Evolutionary conservation across 2,888 invertebrate species (phyloP).

Genomic region (Gnatocerus cornutus): DNA sequence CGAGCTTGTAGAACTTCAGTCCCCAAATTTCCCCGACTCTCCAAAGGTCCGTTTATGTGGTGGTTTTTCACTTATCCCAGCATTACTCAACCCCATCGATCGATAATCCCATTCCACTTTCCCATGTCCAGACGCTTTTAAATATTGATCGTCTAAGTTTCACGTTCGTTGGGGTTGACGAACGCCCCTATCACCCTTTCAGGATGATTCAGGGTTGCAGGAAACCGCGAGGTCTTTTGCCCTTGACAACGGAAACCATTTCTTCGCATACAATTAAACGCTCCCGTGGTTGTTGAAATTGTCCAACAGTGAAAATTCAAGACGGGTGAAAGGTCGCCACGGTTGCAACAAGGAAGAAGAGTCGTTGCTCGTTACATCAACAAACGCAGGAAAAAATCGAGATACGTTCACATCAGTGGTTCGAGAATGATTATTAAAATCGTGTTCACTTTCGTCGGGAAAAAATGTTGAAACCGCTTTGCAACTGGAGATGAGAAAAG

Average conservation of each 20-base stretch:
- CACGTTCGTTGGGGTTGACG: conserved; percentile 9
- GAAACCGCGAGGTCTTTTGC: background rate
- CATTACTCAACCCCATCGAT: conserved; percentile 8
- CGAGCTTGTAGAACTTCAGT: background rate
- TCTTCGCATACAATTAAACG: conserved; percentile 2
- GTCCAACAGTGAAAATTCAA: too few relatives aligned
- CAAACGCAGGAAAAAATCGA: background rate
- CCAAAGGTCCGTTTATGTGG: conserved; percentile 5
- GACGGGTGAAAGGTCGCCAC: conserved; percentile 6
- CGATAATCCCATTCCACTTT: background rate
- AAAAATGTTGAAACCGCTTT: background rate
- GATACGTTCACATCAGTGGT: conserved; percentile 6
- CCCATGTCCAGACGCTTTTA: conserved; percentile 16
- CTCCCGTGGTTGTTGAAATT: conserved; percentile 8
- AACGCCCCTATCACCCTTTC: background rate
- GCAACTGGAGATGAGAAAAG: background rate
- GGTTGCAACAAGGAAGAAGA: conserved; percentile 8
- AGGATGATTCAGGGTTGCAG: conserved; percentile 1
- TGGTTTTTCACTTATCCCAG: background rate
- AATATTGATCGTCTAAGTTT: conserved; percentile 16
- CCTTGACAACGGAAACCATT: background rate
- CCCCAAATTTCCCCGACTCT: background rate
- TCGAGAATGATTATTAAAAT: background rate
- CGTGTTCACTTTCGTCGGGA: conserved; percentile 2
- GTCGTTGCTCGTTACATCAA: conserved; percentile 1